Evolutionary conservation across 1,140 invertebrate species (phyloP).

Genomic region (Pantala flavescens): DNA sequence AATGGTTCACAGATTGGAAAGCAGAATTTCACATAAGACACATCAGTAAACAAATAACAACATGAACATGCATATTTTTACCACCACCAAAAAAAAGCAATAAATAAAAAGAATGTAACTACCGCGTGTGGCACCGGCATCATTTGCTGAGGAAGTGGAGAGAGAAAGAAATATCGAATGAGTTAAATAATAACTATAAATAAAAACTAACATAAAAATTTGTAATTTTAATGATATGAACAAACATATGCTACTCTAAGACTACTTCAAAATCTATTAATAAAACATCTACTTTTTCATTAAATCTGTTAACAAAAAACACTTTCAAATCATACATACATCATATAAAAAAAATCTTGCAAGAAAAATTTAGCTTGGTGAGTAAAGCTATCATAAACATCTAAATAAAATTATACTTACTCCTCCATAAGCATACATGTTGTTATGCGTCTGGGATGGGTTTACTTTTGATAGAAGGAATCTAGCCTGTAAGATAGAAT

Average conservation of each 20-base stretch:
- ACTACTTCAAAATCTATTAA: neutral
- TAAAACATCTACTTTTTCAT: neutral
- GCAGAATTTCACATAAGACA: too few species aligned
- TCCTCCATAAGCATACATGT: conserved; percentile 88
- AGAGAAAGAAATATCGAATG: conserved; percentile 17
- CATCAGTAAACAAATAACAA: too few species aligned
- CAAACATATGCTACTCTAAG: neutral
- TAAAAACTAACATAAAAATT: conserved; percentile 18
- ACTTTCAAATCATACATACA: neutral
- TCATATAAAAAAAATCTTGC: conserved; percentile 16
- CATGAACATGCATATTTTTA: too few species aligned
- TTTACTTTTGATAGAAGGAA: conserved; percentile 99
- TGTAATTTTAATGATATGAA: conserved; percentile 19
- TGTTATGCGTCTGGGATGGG: conserved; percentile 99
- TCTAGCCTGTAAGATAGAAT: conserved; percentile 59
- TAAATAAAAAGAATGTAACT: conserved; percentile 30
- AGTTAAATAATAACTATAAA: conserved; percentile 20
- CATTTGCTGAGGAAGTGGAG: conserved; percentile 30
- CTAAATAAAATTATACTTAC: conserved; percentile 64
- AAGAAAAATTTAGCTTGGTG: too few species aligned
- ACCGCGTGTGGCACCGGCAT: conserved; percentile 45
- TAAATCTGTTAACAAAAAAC: neutral
- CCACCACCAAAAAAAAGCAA: conserved; percentile 21
- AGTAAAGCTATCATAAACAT: conserved; percentile 24
- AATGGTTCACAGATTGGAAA: too few species aligned